Percentiles rank a stretch among this genome's conserved stretches.
Evolutionary conservation across 2,113 vertebrate species (phyloP).

Genomic region (Macrotis lagotis): DNA sequence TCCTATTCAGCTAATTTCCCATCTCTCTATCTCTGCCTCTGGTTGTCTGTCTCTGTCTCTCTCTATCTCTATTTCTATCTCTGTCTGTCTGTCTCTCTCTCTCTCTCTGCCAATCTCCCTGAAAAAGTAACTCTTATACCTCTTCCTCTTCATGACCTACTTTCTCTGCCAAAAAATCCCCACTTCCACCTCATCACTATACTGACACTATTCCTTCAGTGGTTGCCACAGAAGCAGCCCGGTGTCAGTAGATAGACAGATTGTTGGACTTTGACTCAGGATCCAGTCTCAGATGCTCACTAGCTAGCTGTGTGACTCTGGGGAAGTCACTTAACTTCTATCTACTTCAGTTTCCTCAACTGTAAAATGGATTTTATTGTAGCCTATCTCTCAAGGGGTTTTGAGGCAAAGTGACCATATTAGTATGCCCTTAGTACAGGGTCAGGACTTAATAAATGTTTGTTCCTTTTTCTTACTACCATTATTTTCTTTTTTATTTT

Average conservation of each 20-base stretch:
- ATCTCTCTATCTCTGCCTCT: neutral
- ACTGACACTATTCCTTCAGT: neutral
- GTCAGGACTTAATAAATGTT: neutral
- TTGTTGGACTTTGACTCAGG: neutral
- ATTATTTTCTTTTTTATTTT: neutral
- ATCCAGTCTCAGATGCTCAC: neutral
- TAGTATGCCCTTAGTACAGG: neutral
- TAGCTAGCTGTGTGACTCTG: neutral
- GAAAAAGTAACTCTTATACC: neutral
- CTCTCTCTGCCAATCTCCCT: neutral
- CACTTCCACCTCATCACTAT: neutral
- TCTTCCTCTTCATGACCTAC: neutral
- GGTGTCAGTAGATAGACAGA: neutral
- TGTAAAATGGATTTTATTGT: neutral
- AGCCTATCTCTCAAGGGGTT: neutral
- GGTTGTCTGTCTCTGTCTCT: too few species aligned
- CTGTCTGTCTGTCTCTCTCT: neutral
- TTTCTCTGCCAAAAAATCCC: neutral
- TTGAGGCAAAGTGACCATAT: neutral
- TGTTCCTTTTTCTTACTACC: neutral
- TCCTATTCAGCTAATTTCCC: neutral
- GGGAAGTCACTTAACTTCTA: neutral
- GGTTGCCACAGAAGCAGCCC: neutral
- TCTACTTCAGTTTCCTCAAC: neutral
- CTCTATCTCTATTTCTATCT: neutral